Base-by-base conservation (phyloP, 2,113 vertebrate species). In the Gobio gobio region DNA sequence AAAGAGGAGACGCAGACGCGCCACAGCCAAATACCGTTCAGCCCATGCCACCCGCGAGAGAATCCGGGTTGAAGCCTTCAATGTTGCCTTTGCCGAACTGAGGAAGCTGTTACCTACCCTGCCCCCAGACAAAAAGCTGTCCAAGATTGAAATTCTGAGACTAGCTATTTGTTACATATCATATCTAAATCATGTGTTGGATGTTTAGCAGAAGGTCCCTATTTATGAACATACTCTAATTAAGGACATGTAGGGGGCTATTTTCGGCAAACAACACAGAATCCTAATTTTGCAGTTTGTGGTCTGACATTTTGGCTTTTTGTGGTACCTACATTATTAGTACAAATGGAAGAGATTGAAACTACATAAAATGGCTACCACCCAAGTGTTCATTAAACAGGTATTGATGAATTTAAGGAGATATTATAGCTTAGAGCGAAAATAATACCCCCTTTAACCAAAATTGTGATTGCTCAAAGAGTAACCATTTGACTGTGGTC, bases 141-240 rank as follows among this genome's bases (percentile, higher is more conserved):
- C 94, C 91, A 96, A 96, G 91, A 96, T 96, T 84, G 95, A 96
- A 89, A 95, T 95, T 86, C 93, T 96, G 82, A 95, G 95, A 90
- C 94, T 96, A 91, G 96, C 96, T 40, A 96, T 96, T 83, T 96
- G 95, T 89, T 96, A 96, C 92, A 96, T 96, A 89, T 96, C 96
- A 63, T 96, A 96, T 91, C 94, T 96, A 76, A 96, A 96, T 88
- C 96, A 96, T 85, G 96, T 96, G 82, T 47, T 96, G 93, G 97
- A 97, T 89, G 96, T 97, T 73, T 97, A 94, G 91, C 77, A 40
- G 12, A 56, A 82, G 64, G 49, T 3, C 29, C 66, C 8, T 36
- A 3, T 58, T 43, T 43, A 58, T 33, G 20, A 36, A 70, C 66
- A 33, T 20, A 70, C 9, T 22, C 36, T 10, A n/a, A n/a, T n/a